These are phyloP conservation scores for Drosophila ambigua DNA, from an alignment of 1,140 invertebrate genomes.

Conservation along the genomic window DNA sequence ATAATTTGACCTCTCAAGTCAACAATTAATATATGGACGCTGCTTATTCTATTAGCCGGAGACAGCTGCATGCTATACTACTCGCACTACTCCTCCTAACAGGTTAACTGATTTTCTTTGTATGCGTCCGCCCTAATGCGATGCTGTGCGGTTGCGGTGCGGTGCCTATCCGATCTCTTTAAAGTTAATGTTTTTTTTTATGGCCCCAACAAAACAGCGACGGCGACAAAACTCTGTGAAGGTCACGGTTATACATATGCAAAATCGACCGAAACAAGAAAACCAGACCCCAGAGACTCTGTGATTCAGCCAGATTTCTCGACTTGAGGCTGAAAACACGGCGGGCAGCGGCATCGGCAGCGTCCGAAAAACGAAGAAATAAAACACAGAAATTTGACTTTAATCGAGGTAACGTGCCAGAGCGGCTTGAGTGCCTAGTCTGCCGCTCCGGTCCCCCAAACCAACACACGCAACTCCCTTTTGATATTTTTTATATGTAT, in stretches of 20 bases:
- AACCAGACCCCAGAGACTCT: slow-evolving; percentile 48
- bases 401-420: slow-evolving; percentile 79
- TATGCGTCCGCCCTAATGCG: slow-evolving; percentile 8
- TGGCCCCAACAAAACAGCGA: slow-evolving; percentile 36
- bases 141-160: no score
- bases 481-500: slow-evolving; percentile 15
- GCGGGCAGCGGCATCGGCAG: background rate
- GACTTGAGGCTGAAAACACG: no score
- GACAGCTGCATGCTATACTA: slow-evolving; percentile 16
- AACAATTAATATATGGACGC: slow-evolving; percentile 67
- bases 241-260: slow-evolving; percentile 73
- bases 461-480: slow-evolving; percentile 64
- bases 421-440: slow-evolving; percentile 29
- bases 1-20: slow-evolving; percentile 78
- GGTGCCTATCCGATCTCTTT: no score
- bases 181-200: slow-evolving; percentile 41
- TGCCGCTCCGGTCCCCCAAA: slow-evolving; percentile 23
- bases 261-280: slow-evolving; percentile 60
- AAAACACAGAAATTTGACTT: slow-evolving; percentile 56
- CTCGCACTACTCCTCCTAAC: slow-evolving; percentile 24
- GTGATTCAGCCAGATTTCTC: slow-evolving; percentile 34
- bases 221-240: slow-evolving; percentile 54
- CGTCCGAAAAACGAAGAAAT: slow-evolving; percentile 26
- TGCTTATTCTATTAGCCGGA: slow-evolving; percentile 69
- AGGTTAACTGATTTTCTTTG: slow-evolving; percentile 28